Evolutionary conservation across 2,888 invertebrate species (phyloP), one percentile per base, ranked within the genome.

Genomic region (Abrostola tripartita): DNA sequence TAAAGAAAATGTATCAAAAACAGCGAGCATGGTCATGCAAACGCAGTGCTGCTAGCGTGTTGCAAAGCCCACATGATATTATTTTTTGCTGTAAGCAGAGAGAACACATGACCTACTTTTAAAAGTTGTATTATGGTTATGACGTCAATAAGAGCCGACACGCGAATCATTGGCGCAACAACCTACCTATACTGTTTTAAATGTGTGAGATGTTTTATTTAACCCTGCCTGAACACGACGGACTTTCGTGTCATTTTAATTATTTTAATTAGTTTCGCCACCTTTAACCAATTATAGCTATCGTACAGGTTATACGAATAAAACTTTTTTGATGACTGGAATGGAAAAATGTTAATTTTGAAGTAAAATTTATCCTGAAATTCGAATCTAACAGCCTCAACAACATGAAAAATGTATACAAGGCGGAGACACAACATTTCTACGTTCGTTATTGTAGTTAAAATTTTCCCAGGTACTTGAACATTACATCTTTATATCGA

Each of bases 61-160:
- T 71, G 81, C 90, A 89, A 92, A 91, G 90, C 82, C 66, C 77
- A 81, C 78, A 85, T 85, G 76, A 81, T 83, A 84, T 85, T 78
- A 64, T 74, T 90, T 91, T 91, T 90, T 84, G 76, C 81, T 72
- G 81, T 85, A 83, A 85, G 78, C 81, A 76, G 85, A 75, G 83
- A 84, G 88, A 89, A 90, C 88, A 90, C 85, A 87, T 89, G 93
- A 91, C 93, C 92, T 86, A 92, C 85, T 90, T 92, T 90, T 76
- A 83, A 85, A 89, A 86, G 83, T 88, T 88, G 85, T 86, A 85
- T 85, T 84, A 82, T 76, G 71, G 79, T 82, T 86, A 88, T 93
- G 92, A 92, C 93, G 92, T 92, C 90, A 92, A 87, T 85, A 78
- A 80, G 81, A 82, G 81, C 71, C 71, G 68, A 66, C 79, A 82